Percentiles rank a stretch among this genome's conserved stretches.
Conservation (phyloP, 2,797 vertebrate species). For the Pseudochirops corinnae region DNA sequence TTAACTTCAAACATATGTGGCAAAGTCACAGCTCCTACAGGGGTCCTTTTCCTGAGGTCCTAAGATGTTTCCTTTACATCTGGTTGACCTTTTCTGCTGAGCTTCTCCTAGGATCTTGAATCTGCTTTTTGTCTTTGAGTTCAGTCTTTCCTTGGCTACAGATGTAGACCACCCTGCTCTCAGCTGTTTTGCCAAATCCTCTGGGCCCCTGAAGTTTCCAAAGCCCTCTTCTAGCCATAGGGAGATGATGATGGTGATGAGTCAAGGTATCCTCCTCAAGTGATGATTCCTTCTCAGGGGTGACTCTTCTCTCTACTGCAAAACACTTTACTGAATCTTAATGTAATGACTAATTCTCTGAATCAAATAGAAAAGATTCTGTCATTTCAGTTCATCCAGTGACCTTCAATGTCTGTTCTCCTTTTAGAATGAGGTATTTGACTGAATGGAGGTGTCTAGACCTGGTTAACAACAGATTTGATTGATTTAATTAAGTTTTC, state of each 20-base stretch:
- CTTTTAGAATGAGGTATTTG: neutral
- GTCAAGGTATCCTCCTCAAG: neutral
- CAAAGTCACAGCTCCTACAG: neutral
- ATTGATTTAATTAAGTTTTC: neutral
- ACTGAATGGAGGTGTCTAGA: neutral
- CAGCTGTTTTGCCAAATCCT: neutral
- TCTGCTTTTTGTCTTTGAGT: neutral
- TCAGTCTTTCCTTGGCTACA: neutral
- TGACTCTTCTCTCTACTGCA: neutral
- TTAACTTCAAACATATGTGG: neutral
- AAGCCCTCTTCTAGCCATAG: neutral
- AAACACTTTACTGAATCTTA: neutral
- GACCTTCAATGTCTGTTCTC: neutral
- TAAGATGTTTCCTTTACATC: neutral
- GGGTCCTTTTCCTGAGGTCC: neutral
- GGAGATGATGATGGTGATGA: neutral
- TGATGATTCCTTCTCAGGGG: neutral
- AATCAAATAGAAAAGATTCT: neutral
- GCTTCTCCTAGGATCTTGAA: neutral
- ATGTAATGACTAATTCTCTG: neutral
- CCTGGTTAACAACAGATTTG: neutral
- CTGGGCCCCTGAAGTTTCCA: neutral
- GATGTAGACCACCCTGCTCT: neutral
- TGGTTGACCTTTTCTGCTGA: neutral
- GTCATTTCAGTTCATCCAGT: too few relatives aligned